Percentiles rank a stretch among this genome's conserved stretches.
These are phyloP conservation scores for Lutraria rhynchaena DNA, from an alignment of 1,140 invertebrate genomes.

Conservation along the genomic window DNA sequence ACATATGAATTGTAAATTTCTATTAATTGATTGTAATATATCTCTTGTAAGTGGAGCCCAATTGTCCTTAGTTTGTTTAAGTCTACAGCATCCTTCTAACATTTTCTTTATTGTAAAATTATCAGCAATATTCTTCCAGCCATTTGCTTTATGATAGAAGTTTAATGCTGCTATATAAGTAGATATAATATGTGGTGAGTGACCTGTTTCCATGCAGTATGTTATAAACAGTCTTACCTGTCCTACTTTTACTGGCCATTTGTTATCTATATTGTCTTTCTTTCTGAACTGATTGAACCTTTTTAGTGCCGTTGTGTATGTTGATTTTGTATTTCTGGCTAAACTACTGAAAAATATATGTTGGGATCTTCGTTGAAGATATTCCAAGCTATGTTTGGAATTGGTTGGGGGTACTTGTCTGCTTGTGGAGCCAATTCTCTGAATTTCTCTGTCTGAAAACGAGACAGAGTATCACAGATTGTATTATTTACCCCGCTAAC, in stretches of 20 bases:
- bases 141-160: slow-evolving; percentile 17
- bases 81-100: slow-evolving; percentile 8
- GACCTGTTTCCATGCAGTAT: slow-evolving; percentile 3
- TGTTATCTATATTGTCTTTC: not conserved
- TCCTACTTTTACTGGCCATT: not conserved
- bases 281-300: not conserved
- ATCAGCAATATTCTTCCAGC: not conserved
- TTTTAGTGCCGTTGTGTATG: not conserved
- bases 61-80: not conserved
- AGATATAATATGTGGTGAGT: not conserved
- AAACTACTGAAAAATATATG: not conserved
- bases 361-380: not conserved
- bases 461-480: slow-evolving; percentile 33
- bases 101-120: slow-evolving; percentile 19
- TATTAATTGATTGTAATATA: not conserved
- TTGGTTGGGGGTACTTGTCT: not conserved
- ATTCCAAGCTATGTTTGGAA: slow-evolving; percentile 23
- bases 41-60: not conserved
- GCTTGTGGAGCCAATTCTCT: slow-evolving; percentile 30
- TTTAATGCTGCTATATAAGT: slow-evolving; percentile 18
- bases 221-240: not conserved
- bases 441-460: slow-evolving; percentile 8
- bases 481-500: slow-evolving; percentile 10
- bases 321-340: not conserved
- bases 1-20: not conserved